phyloP scores from a whole-genome alignment of 2,113 vertebrate species.

The Colaptes auratus region DNA sequence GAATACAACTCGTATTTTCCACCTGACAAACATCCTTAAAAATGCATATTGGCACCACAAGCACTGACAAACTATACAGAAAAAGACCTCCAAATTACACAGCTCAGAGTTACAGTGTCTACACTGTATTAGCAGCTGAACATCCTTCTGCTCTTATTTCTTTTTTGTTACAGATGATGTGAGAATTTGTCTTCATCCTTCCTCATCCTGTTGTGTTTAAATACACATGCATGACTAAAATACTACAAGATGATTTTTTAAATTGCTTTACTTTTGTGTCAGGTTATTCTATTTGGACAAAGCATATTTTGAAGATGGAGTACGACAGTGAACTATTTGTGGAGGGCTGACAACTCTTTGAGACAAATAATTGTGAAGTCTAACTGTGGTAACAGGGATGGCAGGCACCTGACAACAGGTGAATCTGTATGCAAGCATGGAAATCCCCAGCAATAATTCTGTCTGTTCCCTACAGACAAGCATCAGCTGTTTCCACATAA shows the following conservation, averaged over 20 bases:
- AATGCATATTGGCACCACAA: accelerated
- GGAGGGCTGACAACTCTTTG: background rate
- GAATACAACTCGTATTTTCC: background rate
- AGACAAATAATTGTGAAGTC: accelerated
- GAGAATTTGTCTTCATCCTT: background rate
- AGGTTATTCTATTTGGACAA: background rate
- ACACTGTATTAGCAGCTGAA: background rate
- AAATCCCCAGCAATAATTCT: background rate
- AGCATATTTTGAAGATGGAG: background rate
- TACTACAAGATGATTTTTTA: background rate
- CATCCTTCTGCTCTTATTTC: background rate
- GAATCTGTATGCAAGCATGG: background rate
- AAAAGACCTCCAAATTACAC: background rate
- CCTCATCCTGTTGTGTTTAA: background rate
- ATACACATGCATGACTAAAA: background rate
- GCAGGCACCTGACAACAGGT: background rate
- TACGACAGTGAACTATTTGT: background rate
- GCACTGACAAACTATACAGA: background rate
- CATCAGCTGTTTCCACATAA: background rate
- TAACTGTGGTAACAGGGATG: background rate
- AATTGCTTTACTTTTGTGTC: background rate
- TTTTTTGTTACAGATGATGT: background rate
- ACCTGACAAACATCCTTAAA: background rate
- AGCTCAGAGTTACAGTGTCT: background rate
- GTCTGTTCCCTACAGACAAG: background rate